phyloP scores from a whole-genome alignment of 2,113 vertebrate species.

The Heterocephalus glaber region DNA sequence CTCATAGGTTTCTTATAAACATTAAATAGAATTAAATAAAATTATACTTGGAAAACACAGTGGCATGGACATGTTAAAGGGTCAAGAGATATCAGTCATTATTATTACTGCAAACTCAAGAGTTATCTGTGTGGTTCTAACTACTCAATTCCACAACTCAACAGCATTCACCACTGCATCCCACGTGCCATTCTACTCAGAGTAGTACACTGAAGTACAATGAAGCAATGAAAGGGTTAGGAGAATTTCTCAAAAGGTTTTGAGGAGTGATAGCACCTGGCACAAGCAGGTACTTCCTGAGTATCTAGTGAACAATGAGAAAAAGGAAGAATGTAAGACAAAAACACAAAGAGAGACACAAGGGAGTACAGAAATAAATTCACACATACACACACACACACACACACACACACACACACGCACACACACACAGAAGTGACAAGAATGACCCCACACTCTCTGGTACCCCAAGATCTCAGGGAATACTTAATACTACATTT shows the following conservation, averaged over 20 bases:
- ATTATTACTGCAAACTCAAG: not conserved
- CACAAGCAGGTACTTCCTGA: not conserved
- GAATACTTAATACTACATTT: not conserved
- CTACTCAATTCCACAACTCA: not conserved
- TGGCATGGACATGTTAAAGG: not conserved
- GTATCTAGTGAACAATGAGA: not conserved
- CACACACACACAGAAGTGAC: not conserved
- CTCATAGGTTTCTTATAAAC: not conserved
- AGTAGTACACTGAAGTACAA: not conserved
- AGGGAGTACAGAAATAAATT: not conserved
- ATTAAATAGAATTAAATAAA: not conserved
- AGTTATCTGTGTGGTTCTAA: not conserved
- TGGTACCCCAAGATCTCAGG: not conserved
- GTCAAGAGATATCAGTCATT: not conserved
- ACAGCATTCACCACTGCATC: not conserved
- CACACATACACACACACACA: not conserved
- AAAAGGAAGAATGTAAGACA: not conserved
- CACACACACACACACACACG: not conserved
- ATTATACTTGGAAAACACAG: constrained; percentile 22
- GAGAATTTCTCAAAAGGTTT: not conserved
- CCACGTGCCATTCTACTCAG: not conserved
- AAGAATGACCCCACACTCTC: not conserved
- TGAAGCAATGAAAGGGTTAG: not conserved
- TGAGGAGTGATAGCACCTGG: not conserved
- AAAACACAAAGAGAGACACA: not conserved